phyloP scores from a whole-genome alignment of 1,140 invertebrate species.

The Aphelinus certus region DNA sequence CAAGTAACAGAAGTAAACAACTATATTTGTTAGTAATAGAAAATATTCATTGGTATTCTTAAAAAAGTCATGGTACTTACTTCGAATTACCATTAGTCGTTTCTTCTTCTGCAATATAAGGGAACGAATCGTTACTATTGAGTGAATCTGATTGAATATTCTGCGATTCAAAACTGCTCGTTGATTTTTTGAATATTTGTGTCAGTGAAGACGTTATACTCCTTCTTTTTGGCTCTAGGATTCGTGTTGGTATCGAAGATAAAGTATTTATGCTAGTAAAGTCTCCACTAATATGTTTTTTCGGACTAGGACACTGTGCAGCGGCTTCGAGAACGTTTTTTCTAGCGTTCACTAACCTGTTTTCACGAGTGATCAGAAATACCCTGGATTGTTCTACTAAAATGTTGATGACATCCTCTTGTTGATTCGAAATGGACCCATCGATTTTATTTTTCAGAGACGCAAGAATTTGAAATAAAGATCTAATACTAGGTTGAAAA shows the following conservation, averaged over 20 bases:
- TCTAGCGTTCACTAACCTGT: constrained; percentile 74
- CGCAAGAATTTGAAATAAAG: constrained; percentile 85
- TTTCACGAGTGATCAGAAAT: constrained; percentile 81
- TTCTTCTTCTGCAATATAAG: constrained; percentile 51
- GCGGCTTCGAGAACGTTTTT: constrained; percentile 69
- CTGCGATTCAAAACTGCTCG: constrained; percentile 50
- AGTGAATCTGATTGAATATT: constrained; percentile 37
- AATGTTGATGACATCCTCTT: constrained; percentile 70
- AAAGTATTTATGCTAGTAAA: constrained; percentile 34
- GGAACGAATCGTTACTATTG: constrained; percentile 43
- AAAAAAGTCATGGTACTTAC: constrained; percentile 15
- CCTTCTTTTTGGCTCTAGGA: constrained; percentile 71
- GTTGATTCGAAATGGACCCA: constrained; percentile 75
- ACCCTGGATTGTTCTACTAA: constrained; percentile 79
- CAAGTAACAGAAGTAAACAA: not conserved
- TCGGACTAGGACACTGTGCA: constrained; percentile 46
- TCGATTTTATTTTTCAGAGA: constrained; percentile 90
- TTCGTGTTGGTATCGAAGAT: constrained; percentile 16
- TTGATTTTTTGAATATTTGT: constrained; percentile 75
- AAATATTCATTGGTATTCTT: not conserved
- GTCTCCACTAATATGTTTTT: constrained; percentile 53
- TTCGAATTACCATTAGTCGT: constrained; percentile 49
- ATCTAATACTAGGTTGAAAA: constrained; percentile 89
- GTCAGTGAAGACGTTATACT: constrained; percentile 78
- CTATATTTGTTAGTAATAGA: not conserved